Conservation (phyloP, 1,140 invertebrate genomes). For the Lepidotrigona ventralis region DNA sequence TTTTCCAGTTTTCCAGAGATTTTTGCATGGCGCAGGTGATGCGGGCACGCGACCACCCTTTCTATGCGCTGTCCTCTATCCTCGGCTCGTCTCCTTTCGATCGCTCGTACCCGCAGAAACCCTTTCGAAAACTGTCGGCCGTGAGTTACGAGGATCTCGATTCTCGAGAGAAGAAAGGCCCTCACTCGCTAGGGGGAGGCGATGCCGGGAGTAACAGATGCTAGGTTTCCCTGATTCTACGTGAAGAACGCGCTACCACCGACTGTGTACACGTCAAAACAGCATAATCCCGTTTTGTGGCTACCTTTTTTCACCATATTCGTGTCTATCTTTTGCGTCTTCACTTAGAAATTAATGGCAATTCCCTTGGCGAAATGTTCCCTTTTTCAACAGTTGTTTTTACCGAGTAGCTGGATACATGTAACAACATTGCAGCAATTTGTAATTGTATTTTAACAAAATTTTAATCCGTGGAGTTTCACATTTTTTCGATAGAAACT, state of each 20-base stretch:
- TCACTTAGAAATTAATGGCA: neutral
- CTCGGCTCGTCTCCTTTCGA: neutral
- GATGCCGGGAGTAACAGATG: conserved; percentile 41
- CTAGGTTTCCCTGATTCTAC: conserved; percentile 47
- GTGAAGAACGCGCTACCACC: conserved; percentile 56
- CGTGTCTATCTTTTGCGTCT: neutral
- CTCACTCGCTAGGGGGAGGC: neutral
- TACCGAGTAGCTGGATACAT: neutral
- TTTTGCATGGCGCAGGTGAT: conserved; percentile 70
- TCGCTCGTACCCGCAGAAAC: conserved; percentile 50
- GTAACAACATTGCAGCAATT: neutral
- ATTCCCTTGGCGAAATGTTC: neutral
- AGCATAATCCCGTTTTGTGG: conserved; percentile 60
- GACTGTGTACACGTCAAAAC: conserved; percentile 70
- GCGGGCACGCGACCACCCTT: conserved; percentile 71
- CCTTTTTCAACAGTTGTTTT: neutral
- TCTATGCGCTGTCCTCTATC: neutral
- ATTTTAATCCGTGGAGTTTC: neutral
- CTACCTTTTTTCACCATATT: neutral
- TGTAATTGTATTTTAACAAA: neutral
- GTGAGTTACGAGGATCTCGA: conserved; percentile 61
- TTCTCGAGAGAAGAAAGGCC: conserved; percentile 1
- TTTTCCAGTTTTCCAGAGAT: conserved; percentile 68
- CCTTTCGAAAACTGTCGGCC: conserved; percentile 60
- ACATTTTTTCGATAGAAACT: neutral